phyloP scores from a whole-genome alignment of 2,113 vertebrate species.

The Recurvirostra avosetta region DNA sequence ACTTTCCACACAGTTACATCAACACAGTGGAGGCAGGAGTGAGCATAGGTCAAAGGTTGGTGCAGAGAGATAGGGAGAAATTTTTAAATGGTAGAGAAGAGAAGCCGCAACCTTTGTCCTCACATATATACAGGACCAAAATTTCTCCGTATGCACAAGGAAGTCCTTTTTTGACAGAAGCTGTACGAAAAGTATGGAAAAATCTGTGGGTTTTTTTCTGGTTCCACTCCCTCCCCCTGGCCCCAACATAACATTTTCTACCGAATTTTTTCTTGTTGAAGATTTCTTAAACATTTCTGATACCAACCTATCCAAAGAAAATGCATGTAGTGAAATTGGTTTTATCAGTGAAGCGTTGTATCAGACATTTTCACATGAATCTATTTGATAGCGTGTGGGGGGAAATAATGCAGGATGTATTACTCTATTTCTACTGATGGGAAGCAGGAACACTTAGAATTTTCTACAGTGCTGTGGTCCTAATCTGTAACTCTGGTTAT shows the following conservation, averaged over 20 bases:
- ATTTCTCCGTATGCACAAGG: neutral
- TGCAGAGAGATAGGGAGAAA: neutral
- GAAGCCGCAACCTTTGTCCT: neutral
- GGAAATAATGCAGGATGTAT: neutral
- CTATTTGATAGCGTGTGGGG: neutral
- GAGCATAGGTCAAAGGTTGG: accelerated
- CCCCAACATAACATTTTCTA: neutral
- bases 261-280: neutral
- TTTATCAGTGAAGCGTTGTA: neutral
- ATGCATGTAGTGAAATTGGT: neutral
- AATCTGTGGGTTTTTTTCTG: neutral
- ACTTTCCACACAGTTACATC: neutral
- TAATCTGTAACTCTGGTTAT: neutral
- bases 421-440: neutral
- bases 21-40: neutral
- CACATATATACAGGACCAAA: neutral
- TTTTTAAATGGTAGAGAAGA: neutral
- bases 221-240: accelerated
- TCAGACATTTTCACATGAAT: neutral
- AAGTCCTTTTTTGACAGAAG: neutral
- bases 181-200: neutral
- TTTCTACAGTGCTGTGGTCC: neutral
- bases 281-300: neutral
- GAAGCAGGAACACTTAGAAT: neutral
- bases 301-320: neutral